Conservation (phyloP, 2,797 vertebrate genomes). For the Hylomyscus alleni region DNA sequence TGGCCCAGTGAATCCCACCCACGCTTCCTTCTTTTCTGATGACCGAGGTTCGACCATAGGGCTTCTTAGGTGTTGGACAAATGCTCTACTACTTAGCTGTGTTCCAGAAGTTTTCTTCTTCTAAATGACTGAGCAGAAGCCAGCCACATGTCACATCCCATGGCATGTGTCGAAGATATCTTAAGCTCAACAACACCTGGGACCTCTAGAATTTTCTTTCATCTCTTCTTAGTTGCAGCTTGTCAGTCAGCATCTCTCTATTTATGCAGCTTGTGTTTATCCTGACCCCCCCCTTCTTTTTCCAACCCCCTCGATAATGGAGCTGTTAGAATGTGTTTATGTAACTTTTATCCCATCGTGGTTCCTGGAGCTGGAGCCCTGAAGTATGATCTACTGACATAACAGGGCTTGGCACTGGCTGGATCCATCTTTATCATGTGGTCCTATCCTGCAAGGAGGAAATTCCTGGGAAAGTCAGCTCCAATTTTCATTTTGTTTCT, state of each 20-base stretch:
- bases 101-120: not conserved
- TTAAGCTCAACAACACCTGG: not conserved
- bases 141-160: not conserved
- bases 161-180: not conserved
- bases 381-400: not conserved
- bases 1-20: not conserved
- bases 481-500: not conserved
- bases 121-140: not conserved
- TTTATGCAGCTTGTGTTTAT: conserved; percentile 39
- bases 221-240: not conserved
- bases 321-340: not conserved
- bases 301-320: not conserved
- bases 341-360: conserved; percentile 9
- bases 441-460: not conserved
- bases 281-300: not conserved
- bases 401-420: conserved; percentile 5
- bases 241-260: not conserved
- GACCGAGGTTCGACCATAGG: not conserved
- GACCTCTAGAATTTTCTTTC: not conserved
- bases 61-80: not conserved
- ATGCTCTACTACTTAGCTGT: not conserved
- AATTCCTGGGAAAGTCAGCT: not conserved
- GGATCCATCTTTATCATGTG: not conserved
- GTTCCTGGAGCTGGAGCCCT: not conserved
- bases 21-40: not conserved